A percentile compares a stretch with the other conserved stretches of the same genome.
Conservation (phyloP, 2,113 vertebrate species). For the Colius striatus region DNA sequence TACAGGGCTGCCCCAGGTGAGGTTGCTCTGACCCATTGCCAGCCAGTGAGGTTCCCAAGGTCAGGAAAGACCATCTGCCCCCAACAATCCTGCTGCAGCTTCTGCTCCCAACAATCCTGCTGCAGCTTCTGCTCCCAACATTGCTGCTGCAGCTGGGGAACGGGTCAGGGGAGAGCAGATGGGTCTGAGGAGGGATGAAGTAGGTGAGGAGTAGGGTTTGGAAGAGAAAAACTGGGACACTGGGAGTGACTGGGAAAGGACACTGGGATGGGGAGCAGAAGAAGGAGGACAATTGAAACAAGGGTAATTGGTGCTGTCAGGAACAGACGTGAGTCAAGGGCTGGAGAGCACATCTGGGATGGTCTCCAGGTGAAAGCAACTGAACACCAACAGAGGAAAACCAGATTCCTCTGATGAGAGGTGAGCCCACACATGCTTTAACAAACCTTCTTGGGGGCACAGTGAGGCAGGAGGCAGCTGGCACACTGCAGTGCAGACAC, state of each 20-base stretch:
- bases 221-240: not conserved
- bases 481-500: too few species aligned
- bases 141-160: not conserved
- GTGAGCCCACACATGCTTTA: rapidly evolving
- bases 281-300: not conserved
- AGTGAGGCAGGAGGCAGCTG: not conserved
- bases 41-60: not conserved
- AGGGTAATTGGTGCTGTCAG: not conserved
- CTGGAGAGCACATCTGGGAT: not conserved
- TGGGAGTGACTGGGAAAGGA: not conserved
- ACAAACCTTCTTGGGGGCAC: not conserved
- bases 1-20: not conserved
- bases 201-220: not conserved
- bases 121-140: not conserved
- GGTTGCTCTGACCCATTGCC: not conserved
- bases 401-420: not conserved
- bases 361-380: not conserved
- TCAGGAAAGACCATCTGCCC: not conserved
- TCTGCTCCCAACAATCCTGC: too few species aligned
- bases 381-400: not conserved
- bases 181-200: not conserved
- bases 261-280: not conserved
- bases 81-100: not conserved
- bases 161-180: not conserved
- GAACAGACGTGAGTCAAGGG: not conserved